Conservation (phyloP, 1,140 invertebrate species). For the Thaumetopoea pityocampa region DNA sequence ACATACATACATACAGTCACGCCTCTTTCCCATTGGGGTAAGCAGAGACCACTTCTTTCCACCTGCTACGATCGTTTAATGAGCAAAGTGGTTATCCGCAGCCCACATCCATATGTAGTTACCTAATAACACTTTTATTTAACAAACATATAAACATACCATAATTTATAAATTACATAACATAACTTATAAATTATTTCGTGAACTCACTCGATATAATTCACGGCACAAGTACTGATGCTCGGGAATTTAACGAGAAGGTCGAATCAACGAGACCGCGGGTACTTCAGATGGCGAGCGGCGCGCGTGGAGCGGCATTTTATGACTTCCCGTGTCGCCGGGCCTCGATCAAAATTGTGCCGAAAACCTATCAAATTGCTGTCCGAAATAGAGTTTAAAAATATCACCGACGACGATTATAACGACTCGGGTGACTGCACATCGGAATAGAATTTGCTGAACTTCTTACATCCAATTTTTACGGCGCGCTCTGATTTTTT, state of each 20-base stretch:
- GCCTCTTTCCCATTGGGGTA: too few relatives aligned
- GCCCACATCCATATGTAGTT: too few relatives aligned
- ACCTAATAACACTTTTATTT: too few relatives aligned
- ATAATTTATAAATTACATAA: too few relatives aligned
- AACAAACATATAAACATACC: too few relatives aligned
- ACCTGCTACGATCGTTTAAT: too few relatives aligned
- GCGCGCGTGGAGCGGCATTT: conserved; percentile 32
- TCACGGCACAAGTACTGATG: conserved; percentile 4
- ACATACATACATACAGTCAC: too few relatives aligned
- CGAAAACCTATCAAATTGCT: conserved; percentile 51
- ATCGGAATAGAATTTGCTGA: conserved; percentile 8
- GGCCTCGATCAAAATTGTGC: conserved; percentile 34
- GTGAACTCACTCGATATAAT: conserved; percentile 1
- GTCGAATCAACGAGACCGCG: conserved; percentile 21
- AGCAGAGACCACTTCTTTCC: too few relatives aligned
- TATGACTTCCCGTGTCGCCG: conserved; percentile 61
- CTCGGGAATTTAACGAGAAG: conserved; percentile 28
- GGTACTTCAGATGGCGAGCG: conserved; percentile 21
- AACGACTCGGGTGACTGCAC: conserved; percentile 16
- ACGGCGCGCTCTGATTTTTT: too few relatives aligned
- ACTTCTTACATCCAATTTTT: conserved; percentile 5
- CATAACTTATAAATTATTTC: conserved; percentile 1
- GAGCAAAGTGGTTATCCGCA: too few relatives aligned
- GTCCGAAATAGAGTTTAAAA: conserved; percentile 41
- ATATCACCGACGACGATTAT: conserved; percentile 33